A percentile compares a stretch with the other conserved stretches of the same genome.
These are phyloP conservation scores for Diloba caeruleocephala DNA, from an alignment of 2,888 invertebrate genomes.

Conservation along the genomic window DNA sequence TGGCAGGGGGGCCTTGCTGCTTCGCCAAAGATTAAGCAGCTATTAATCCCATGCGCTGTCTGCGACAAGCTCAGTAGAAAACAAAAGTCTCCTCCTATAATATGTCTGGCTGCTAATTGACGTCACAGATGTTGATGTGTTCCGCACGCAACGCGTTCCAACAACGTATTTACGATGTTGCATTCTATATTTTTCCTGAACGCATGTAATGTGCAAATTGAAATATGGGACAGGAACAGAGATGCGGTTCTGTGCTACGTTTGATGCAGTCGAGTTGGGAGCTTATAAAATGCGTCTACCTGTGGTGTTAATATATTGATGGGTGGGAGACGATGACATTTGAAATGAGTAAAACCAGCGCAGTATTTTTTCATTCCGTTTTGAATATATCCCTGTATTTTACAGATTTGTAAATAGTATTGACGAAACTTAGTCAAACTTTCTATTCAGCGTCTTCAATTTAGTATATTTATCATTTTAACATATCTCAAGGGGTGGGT, in stretches of 20 bases:
- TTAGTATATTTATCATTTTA: too few species aligned
- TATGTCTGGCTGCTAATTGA: slow-evolving; percentile 68
- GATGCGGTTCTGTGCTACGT: slow-evolving; percentile 58
- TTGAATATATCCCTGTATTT: slow-evolving; percentile 5
- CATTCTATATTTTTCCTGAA: slow-evolving; percentile 80
- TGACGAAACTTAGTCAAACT: too few species aligned
- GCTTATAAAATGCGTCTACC: slow-evolving; percentile 27
- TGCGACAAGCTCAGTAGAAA: too few species aligned
- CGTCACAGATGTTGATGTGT: slow-evolving; percentile 69
- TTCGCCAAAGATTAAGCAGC: too few species aligned
- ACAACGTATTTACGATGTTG: slow-evolving; percentile 73
- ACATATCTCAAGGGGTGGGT: too few species aligned
- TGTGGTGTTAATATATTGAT: slow-evolving; percentile 35
- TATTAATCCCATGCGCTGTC: too few species aligned
- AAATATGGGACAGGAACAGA: slow-evolving; percentile 69
- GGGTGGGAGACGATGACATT: slow-evolving; percentile 32
- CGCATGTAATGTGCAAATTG: slow-evolving; percentile 79
- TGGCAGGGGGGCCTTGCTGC: too few species aligned
- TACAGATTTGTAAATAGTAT: too few species aligned
- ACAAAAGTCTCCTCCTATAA: slow-evolving; percentile 29
- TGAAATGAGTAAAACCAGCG: slow-evolving; percentile 13
- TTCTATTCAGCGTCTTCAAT: not conserved
- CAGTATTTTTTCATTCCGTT: slow-evolving; percentile 12
- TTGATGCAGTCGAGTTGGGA: slow-evolving; percentile 44
- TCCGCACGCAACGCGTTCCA: slow-evolving; percentile 61